These are phyloP conservation scores for Epizoanthus fatuus DNA, from an alignment of 92 coral and sea anemone genomes.

Conservation along the genomic window DNA sequence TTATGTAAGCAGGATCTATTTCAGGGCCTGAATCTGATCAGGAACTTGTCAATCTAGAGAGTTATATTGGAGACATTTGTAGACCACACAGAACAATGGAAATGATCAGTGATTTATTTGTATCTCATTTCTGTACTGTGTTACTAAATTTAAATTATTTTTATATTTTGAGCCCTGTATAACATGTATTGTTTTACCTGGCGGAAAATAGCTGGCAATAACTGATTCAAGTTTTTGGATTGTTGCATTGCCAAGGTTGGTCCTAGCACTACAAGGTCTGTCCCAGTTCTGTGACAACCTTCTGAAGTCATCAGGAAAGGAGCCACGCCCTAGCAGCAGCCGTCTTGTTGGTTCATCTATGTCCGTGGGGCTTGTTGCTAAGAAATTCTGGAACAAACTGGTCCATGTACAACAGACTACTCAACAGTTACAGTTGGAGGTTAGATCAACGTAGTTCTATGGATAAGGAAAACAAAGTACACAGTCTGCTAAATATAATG, in stretches of 20 bases:
- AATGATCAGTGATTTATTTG: too few relatives aligned
- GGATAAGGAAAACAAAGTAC: too few relatives aligned
- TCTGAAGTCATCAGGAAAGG: constrained; percentile 72
- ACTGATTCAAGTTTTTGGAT: background rate
- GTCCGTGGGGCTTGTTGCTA: constrained; percentile 97
- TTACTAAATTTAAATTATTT: too few relatives aligned
- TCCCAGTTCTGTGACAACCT: constrained; percentile 92
- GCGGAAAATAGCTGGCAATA: background rate
- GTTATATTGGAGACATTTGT: too few relatives aligned
- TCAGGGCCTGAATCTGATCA: too few relatives aligned
- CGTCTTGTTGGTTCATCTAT: constrained; percentile 92
- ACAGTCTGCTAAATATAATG: too few relatives aligned
- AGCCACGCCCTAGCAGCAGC: constrained; percentile 85
- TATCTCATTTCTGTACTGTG: too few relatives aligned
- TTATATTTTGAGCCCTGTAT: too few relatives aligned
- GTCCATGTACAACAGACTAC: constrained; percentile 92
- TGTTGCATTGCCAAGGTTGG: constrained; percentile 70
- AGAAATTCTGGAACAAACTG: constrained; percentile 97
- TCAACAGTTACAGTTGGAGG: constrained; percentile 90
- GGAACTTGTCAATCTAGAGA: too few relatives aligned
- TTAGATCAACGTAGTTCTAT: constrained; percentile 2
- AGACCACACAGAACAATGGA: too few relatives aligned
- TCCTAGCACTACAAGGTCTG: constrained; percentile 90
- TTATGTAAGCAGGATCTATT: too few relatives aligned
- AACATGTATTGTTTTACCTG: too few relatives aligned